Evolutionary conservation across 2,113 vertebrate genomes (phyloP).

Genomic region (Sapajus apella): DNA sequence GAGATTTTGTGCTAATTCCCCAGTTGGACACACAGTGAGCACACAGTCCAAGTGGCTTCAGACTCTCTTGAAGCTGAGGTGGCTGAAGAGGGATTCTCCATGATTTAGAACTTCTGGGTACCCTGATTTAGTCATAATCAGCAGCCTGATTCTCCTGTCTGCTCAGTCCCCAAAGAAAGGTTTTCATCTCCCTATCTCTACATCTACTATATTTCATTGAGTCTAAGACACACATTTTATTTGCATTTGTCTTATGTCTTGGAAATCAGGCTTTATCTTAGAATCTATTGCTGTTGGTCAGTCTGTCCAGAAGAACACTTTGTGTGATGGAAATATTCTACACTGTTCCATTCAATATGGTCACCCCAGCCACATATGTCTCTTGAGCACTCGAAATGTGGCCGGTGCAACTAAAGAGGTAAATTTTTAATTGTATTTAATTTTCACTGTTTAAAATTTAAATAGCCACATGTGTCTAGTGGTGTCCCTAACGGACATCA

Average conservation of each 20-base stretch:
- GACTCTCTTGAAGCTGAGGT: background rate
- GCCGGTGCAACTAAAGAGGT: background rate
- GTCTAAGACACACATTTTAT: background rate
- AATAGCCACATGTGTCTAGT: background rate
- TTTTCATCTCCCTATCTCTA: background rate
- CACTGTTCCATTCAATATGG: background rate
- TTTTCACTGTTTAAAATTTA: conserved; percentile 2
- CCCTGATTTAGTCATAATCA: background rate
- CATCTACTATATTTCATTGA: background rate
- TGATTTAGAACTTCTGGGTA: background rate
- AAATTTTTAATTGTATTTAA: background rate
- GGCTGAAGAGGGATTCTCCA: background rate
- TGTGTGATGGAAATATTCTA: background rate
- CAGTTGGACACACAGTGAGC: conserved; percentile 1
- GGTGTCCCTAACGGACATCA: background rate
- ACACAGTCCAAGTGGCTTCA: background rate
- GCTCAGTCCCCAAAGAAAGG: background rate
- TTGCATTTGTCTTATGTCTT: background rate
- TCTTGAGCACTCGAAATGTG: background rate
- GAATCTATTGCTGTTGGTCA: background rate
- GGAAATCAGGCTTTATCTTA: background rate
- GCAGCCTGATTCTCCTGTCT: background rate
- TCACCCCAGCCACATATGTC: background rate
- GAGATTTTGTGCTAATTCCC: conserved; percentile 50
- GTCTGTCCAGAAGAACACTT: background rate